phyloP scores from a whole-genome alignment of 2,888 invertebrate genomes.

The Drosophila paramelanica region DNA sequence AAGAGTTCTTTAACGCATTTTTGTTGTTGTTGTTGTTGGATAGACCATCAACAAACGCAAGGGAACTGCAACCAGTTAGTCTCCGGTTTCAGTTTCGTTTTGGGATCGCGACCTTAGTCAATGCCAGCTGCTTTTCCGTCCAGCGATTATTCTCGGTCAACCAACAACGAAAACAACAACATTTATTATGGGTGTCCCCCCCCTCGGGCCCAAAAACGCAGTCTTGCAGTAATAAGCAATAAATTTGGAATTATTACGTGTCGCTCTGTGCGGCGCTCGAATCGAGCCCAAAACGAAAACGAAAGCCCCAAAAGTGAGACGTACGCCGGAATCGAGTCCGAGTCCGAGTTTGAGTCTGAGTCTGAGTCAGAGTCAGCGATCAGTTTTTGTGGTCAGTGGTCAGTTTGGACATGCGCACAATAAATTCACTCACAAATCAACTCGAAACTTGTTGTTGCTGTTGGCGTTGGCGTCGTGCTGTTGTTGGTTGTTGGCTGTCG shows the following conservation, averaged over 20 bases:
- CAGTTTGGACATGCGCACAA: conserved; percentile 22
- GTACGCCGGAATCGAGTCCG: conserved; percentile 7
- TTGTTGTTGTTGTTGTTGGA: background rate
- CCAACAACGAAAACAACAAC: conserved; percentile 7
- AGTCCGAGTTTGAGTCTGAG: conserved; percentile 4
- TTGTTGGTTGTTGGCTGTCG: background rate
- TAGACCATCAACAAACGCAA: background rate
- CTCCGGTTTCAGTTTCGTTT: conserved; percentile 8
- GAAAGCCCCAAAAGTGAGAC: conserved; percentile 57
- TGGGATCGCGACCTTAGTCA: conserved; percentile 51
- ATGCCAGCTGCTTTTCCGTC: conserved; percentile 44
- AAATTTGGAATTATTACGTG: conserved; percentile 72
- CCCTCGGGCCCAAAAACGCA: conserved; percentile 11
- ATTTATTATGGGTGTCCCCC: conserved; percentile 1
- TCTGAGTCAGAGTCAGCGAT: background rate
- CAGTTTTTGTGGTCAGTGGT: conserved; percentile 7
- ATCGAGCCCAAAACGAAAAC: conserved; percentile 50
- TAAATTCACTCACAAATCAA: conserved; percentile 5
- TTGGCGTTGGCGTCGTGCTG: conserved; percentile 13
- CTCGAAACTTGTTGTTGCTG: conserved; percentile 33
- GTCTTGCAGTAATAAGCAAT: conserved; percentile 70
- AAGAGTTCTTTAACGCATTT: background rate
- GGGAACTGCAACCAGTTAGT: background rate
- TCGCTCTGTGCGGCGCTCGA: conserved; percentile 23
- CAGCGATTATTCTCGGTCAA: conserved; percentile 48